Base-by-base conservation (phyloP, 2,113 vertebrate species). In the Machaerirhynchus nigripectus region DNA sequence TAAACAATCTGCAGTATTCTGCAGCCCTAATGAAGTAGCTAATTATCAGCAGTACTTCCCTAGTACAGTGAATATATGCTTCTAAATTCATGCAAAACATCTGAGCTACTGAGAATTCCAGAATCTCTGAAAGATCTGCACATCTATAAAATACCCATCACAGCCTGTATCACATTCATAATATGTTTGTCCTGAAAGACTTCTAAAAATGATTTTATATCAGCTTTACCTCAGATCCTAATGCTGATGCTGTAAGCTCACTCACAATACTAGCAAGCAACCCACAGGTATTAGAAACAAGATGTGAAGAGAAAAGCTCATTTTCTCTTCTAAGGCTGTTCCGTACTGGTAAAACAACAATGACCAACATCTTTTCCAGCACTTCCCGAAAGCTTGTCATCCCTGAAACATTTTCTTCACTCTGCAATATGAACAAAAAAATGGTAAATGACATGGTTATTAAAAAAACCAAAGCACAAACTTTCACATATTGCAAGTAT, bases 351-450 rank as follows among this genome's bases (percentile, higher is more conserved):
- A 99, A 98, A 78, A 99, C 99, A 84, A 99, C 99, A 82, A 99
- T 99, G 80, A 99, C 99, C 88, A 99, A 95, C 99, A 99, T 99
- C 95, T 99, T 99, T 95, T 99, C 99, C 75, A 99, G 95, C 31
- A 99, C 99, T 95, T 99, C 99, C 13, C 99, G 98, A 93, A 99
- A 99, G 92, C 99, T 99, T 27, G 99, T 99, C 98, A 99, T 99
- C 27, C 99, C 99, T 81, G 99, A 99, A 88, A 99, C 98, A 93
- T 99, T 99, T 97, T 99, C 99, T 95, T 99, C 99, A 18, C 98
- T 99, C 99, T 99, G 81, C 37, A 56, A 33, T 33, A 75, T 12
- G 9, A 88, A 68, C 28, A 83, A n/a, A 87, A 56, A 57, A 60
- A 82, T 7, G 14, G 60, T 7, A 70, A 52, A 80, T 31, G 5